Base-by-base conservation (phyloP, 92 coral and sea anemone species). In the Phenganax stokvisi region DNA sequence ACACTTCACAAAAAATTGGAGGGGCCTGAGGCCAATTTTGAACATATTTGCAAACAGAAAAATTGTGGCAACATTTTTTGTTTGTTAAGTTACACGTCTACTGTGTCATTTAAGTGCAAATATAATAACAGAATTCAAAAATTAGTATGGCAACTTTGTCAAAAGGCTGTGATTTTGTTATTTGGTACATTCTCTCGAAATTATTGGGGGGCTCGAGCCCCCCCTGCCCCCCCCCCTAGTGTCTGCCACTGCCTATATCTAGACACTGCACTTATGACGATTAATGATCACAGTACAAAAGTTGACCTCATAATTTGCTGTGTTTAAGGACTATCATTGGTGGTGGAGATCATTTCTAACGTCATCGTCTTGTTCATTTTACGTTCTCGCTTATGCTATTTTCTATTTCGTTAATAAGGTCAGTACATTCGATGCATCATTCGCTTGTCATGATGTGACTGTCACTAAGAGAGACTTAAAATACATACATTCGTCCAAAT, bases 271-370 rank as follows among this genome's bases (percentile, higher is more conserved):
- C 10, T 54, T 54, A 11, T 44, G 7, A 37, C 61, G 67, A 12
- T 54, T 53, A n/a, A 58, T 58, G 15, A n/a, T 58, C 63, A 58
- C 60, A 8, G 9, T 74, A 30, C 12, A 74, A 30, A 20, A 10
- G 12, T 1, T 12, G 8, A 16, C 1, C 0, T 12, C 47, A 20
- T 44, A 31, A 59, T 13, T 55, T 65, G 16, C 55, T 80, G 56
- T 71, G 56, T 83, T 6, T 52, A 85, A 96, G 99, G 97, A 96
- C 78, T 96, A 96, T 67, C 99, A 96, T 67, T 96, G 99, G 99
- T 96, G 99, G 99, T 96, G 99, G 99, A 85, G 91, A 54, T 92
- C 99, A 29, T 96, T 96, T 83, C 83, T 96, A 60, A 90, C 91
- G 88, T 96, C 99, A 47, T 92, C 97, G 54, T 96, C 99, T 12